Base-by-base conservation (phyloP, 2,888 invertebrate genomes). In the Nomada goodeniana region DNA sequence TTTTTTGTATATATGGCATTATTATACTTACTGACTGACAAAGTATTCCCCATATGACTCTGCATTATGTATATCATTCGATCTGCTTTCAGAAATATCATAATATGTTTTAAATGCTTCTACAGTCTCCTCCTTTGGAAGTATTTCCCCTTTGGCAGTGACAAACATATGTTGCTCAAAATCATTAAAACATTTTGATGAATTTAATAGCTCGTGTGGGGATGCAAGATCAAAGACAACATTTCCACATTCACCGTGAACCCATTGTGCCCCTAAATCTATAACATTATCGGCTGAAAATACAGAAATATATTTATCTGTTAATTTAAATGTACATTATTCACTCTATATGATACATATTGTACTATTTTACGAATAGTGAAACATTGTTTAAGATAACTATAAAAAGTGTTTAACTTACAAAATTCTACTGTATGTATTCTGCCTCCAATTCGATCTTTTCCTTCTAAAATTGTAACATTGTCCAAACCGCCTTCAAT, bases 211-310 rank as follows among this genome's bases (percentile, higher is more conserved):
- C 83, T 95, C 94, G 0, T 91, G 76, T 2, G 89, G 87, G 1
- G 85, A 86, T 0, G 95, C 96, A 65, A 96, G 90, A 59, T 95
- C 94, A 88, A 94, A 96, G 0, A 96, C 95, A 36, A 95, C 89
- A 92, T 96, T 96, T 64, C 94, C 95, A 90, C 95, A 94, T 91
- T 97, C 96, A 0, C 97, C 97, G 86, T 97, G 96, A 75, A 96
- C 96, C 97, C 97, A 97, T 86, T 97, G 97, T 63, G 97, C 97
- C 0, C 97, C 97, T 68, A 97, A 90, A 91, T 97, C 97, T 7
- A 97, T 94, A 7, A 95, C 93, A 82, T 94, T 95, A 0, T 95
- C 95, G 1, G 94, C 93, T 94, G 29, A 7, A 75, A 82, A n/a
- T 44, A 73, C 18, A 61, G n/a, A 50, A 52, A 65, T 15, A 57